phyloP scores from a whole-genome alignment of 2,888 invertebrate species.

The Amphipyra tragopoginis region DNA sequence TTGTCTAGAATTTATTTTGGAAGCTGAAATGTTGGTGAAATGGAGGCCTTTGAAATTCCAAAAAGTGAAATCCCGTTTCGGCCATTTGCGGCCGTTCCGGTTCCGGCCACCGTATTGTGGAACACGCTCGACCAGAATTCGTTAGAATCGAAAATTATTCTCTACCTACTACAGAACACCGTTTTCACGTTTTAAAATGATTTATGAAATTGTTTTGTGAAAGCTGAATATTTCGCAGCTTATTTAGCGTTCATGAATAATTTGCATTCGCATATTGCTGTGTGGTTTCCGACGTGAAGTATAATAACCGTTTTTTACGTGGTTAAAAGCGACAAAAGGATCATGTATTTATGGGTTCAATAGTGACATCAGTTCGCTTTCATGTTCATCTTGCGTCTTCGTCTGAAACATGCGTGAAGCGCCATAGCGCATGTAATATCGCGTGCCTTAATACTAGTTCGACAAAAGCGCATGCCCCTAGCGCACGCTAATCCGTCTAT shows the following conservation, averaged over 20 bases:
- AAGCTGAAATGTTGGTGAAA: background rate
- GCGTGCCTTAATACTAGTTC: too few relatives aligned
- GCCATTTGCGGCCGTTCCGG: conserved; percentile 13
- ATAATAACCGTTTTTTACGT: too few relatives aligned
- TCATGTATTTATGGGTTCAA: too few relatives aligned
- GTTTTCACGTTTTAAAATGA: conserved; percentile 18
- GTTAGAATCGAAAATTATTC: conserved; percentile 19
- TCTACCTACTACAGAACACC: conserved; percentile 4
- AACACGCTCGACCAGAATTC: conserved; percentile 8
- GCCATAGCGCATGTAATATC: too few relatives aligned
- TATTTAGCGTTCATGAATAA: conserved; percentile 12
- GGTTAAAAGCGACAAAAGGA: too few relatives aligned
- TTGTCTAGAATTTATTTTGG: too few relatives aligned
- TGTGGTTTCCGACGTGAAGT: background rate
- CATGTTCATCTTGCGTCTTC: too few relatives aligned
- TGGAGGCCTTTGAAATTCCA: background rate
- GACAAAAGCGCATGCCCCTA: too few relatives aligned
- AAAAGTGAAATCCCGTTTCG: conserved; percentile 15
- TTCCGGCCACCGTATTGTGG: conserved; percentile 43
- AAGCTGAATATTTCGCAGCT: conserved; percentile 25
- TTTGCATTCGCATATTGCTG: background rate
- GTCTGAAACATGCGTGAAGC: too few relatives aligned
- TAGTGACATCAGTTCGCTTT: too few relatives aligned
- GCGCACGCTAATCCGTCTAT: too few relatives aligned
- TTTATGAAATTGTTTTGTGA: conserved; percentile 29